Evolutionary conservation across 2,797 vertebrate species (phyloP).

Genomic region (Channallabes apus): DNA sequence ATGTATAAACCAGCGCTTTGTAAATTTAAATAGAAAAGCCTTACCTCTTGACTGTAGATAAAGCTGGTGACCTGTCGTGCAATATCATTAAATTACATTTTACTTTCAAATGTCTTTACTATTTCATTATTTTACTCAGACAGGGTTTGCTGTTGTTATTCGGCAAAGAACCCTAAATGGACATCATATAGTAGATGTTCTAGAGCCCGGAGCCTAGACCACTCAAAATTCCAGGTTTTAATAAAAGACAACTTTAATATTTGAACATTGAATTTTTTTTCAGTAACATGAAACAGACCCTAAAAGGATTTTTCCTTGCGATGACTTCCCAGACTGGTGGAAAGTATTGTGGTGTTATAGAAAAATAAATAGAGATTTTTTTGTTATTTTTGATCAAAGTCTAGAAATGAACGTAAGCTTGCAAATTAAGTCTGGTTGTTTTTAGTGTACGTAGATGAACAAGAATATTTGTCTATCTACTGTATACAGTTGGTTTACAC

Average conservation of each 20-base stretch:
- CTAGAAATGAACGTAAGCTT: neutral
- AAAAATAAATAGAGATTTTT: neutral
- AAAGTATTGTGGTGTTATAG: neutral
- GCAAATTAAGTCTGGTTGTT: neutral
- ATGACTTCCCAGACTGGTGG: neutral
- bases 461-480: neutral
- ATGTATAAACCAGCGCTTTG: neutral
- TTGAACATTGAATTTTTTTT: neutral
- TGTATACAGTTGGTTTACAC: neutral
- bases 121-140: neutral
- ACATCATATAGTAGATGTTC: neutral
- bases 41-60: neutral
- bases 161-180: neutral
- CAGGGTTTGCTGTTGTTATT: neutral
- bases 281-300: no score
- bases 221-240: neutral
- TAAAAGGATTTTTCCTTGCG: neutral
- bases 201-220: neutral
- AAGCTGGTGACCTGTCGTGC: neutral
- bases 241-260: neutral
- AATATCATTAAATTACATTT: neutral
- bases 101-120: neutral
- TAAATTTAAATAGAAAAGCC: neutral
- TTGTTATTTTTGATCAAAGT: neutral
- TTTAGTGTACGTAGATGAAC: neutral